Evolutionary conservation across 2,113 vertebrate species (phyloP).

Genomic region (Macrotis lagotis): DNA sequence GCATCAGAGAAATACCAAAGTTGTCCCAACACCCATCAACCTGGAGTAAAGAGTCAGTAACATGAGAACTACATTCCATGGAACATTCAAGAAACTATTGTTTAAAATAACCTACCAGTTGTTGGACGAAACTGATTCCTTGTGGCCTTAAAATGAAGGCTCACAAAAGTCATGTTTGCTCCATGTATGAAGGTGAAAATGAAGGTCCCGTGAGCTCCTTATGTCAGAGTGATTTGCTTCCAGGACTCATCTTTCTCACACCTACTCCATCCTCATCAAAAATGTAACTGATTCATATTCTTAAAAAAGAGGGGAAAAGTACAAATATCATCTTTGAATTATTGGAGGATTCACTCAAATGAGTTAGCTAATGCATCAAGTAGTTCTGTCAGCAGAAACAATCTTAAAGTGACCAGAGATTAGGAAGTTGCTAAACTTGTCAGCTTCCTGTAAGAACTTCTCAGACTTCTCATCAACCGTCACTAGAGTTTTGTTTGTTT

Average conservation of each 20-base stretch:
- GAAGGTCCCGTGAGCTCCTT: neutral
- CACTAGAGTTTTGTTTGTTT: slow-evolving; percentile 71
- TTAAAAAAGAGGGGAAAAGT: neutral
- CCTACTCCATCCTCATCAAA: neutral
- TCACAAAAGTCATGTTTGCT: slow-evolving; percentile 69
- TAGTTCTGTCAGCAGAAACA: slow-evolving; percentile 57
- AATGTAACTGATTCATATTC: rapidly evolving
- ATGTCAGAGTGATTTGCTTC: slow-evolving; percentile 29
- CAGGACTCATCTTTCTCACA: neutral
- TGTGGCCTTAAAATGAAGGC: slow-evolving; percentile 56
- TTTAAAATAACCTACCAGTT: slow-evolving; percentile 62
- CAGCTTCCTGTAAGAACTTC: slow-evolving; percentile 80
- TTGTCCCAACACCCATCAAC: neutral
- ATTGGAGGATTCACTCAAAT: neutral
- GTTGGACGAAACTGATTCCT: neutral
- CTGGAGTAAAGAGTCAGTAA: slow-evolving; percentile 26
- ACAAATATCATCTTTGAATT: neutral
- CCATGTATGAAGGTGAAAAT: neutral
- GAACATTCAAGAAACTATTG: neutral
- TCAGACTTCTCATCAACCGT: slow-evolving; percentile 65
- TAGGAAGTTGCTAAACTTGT: slow-evolving; percentile 72
- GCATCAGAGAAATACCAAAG: neutral
- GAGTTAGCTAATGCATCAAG: neutral
- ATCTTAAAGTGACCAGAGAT: slow-evolving; percentile 67
- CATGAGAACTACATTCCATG: neutral